A percentile compares a stretch with the other conserved stretches of the same genome.
These are phyloP conservation scores for Epinephelus cyanopodus DNA, from an alignment of 2,113 vertebrate species.

Conservation along the genomic window DNA sequence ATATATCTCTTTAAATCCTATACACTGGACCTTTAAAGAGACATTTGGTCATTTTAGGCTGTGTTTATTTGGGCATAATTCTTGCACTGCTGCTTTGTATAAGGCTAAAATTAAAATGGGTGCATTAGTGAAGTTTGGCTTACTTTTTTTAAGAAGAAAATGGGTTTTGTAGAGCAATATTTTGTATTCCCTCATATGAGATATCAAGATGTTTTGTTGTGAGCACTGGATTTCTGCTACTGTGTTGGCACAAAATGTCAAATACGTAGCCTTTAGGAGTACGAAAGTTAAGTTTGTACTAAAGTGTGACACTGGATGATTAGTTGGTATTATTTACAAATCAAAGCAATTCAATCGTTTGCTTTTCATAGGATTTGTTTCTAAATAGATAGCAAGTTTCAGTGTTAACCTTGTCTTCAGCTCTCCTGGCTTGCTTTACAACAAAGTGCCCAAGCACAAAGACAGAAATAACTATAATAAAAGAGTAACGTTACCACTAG, in stretches of 20 bases:
- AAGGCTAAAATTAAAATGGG: neutral
- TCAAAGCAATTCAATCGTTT: neutral
- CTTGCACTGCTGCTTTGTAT: neutral
- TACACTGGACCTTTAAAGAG: neutral
- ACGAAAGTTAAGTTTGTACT: too few relatives aligned
- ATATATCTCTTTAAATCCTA: too few relatives aligned
- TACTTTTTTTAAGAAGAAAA: neutral
- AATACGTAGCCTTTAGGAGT: too few relatives aligned
- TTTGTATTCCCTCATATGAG: neutral
- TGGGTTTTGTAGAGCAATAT: neutral
- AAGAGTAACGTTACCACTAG: conserved; percentile 86
- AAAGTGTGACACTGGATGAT: neutral
- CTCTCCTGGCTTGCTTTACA: neutral
- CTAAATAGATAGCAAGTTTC: neutral
- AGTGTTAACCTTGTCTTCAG: neutral
- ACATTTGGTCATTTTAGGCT: neutral
- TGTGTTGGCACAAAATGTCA: neutral
- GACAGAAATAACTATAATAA: neutral
- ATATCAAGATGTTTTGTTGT: neutral
- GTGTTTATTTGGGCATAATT: neutral
- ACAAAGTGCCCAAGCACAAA: neutral
- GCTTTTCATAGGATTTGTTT: neutral
- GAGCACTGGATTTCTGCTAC: neutral
- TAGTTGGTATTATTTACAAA: neutral
- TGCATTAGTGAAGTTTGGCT: neutral